Evolutionary conservation across 1,140 invertebrate genomes (phyloP).

Genomic region (Musca domestica): DNA sequence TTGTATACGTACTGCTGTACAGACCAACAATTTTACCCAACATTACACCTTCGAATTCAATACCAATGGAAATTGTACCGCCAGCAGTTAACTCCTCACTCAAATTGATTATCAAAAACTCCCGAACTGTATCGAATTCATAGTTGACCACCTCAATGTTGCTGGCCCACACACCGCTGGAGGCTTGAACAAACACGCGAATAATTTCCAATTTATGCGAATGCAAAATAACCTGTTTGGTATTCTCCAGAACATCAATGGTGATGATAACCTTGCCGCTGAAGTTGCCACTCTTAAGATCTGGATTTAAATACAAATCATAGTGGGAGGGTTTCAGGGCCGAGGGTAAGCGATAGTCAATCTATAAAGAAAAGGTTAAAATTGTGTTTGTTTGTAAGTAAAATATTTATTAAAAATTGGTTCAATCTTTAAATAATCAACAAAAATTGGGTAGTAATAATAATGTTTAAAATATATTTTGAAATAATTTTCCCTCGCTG

Average conservation of each 20-base stretch:
- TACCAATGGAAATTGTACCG: slow-evolving; percentile 28
- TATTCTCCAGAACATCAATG: slow-evolving; percentile 59
- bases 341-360: slow-evolving; percentile 63
- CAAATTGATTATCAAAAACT: slow-evolving; percentile 43
- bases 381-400: no score
- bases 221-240: slow-evolving; percentile 69
- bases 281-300: slow-evolving; percentile 70
- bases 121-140: slow-evolving; percentile 32
- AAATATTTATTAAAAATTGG: no score
- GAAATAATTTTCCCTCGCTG: no score
- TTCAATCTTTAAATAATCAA: no score
- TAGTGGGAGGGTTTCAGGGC: slow-evolving; percentile 71
- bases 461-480: no score
- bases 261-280: slow-evolving; percentile 68
- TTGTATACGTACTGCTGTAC: slow-evolving; percentile 54
- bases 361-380: slow-evolving; percentile 30
- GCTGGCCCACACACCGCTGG: not conserved
- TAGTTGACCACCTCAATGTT: slow-evolving; percentile 21
- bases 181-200: not conserved
- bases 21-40: slow-evolving; percentile 55
- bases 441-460: no score
- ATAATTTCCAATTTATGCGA: slow-evolving; percentile 55
- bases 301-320: slow-evolving; percentile 71
- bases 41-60: slow-evolving; percentile 56
- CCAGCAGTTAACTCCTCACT: slow-evolving; percentile 24